Conservation (phyloP, 2,797 vertebrate species). For the Pseudochirops cupreus region DNA sequence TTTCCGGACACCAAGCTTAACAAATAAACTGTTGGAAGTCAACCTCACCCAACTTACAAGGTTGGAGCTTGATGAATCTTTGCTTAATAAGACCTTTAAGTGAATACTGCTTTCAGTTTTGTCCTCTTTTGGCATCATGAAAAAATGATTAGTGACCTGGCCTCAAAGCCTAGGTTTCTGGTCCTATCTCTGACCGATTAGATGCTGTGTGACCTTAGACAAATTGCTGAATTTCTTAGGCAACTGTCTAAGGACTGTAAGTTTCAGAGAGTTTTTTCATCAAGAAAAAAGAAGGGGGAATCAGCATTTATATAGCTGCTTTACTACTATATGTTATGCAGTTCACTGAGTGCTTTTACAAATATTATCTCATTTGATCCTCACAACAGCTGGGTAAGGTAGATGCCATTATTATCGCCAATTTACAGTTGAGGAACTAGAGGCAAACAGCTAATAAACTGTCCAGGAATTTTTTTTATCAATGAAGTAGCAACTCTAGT, state of each 20-base stretch:
- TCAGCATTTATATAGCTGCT: not conserved
- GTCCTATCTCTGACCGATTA: not conserved
- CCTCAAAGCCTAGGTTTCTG: not conserved
- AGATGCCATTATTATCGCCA: not conserved
- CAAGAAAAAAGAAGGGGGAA: not conserved
- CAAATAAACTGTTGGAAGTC: conserved; percentile 1
- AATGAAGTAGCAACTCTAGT: not conserved
- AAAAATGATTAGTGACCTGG: not conserved
- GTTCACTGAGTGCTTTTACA: not conserved
- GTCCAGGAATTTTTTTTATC: not conserved
- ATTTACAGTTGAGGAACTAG: not conserved
- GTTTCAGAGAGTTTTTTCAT: not conserved
- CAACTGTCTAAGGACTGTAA: not conserved
- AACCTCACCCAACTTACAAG: not conserved
- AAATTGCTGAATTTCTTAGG: not conserved
- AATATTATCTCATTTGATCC: not conserved
- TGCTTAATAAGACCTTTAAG: not conserved
- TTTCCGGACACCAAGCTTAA: conserved; percentile 20
- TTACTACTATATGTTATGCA: not conserved
- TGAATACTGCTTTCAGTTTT: conserved; percentile 13
- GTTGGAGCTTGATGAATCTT: conserved; percentile 8
- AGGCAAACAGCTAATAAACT: not conserved
- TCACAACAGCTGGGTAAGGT: not conserved
- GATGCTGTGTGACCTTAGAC: not conserved
- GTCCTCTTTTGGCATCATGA: not conserved